These are phyloP conservation scores for Epiblema foenella DNA, from an alignment of 2,888 invertebrate genomes.

Conservation along the genomic window DNA sequence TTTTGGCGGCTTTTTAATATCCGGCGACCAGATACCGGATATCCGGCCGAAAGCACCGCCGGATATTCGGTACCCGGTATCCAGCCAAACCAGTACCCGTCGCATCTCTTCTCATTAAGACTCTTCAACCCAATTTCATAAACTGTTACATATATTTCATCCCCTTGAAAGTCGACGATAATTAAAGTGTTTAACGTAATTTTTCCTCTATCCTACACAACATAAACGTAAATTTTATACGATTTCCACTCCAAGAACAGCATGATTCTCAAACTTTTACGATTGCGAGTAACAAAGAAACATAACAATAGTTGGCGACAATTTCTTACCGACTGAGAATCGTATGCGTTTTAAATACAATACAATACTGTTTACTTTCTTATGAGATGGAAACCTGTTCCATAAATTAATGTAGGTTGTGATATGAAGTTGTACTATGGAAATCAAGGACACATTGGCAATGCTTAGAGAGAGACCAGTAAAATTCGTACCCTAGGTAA, in stretches of 20 bases:
- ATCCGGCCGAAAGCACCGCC: too few species aligned
- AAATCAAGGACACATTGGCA: background rate
- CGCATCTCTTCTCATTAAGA: too few species aligned
- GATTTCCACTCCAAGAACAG: slow-evolving; percentile 24
- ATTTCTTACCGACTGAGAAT: slow-evolving; percentile 27
- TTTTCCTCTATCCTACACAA: background rate
- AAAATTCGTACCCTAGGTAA: too few species aligned
- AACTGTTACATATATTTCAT: too few species aligned
- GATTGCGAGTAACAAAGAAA: slow-evolving; percentile 28
- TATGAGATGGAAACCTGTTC: slow-evolving; percentile 26
- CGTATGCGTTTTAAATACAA: slow-evolving; percentile 34
- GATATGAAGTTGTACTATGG: background rate
- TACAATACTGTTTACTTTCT: slow-evolving; percentile 39
- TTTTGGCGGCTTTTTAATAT: too few species aligned
- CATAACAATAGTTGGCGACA: slow-evolving; percentile 24
- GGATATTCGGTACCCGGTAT: too few species aligned
- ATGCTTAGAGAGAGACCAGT: too few species aligned
- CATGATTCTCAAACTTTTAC: slow-evolving; percentile 34
- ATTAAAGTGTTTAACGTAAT: background rate
- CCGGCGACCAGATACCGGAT: too few species aligned
- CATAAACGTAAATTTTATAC: slow-evolving; percentile 9
- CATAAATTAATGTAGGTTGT: slow-evolving; percentile 10
- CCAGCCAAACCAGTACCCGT: too few species aligned
- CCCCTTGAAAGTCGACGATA: too few species aligned
- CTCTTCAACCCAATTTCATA: too few species aligned